Base-by-base conservation (phyloP, 2,888 invertebrate genomes). In the Lapara coniferarum region DNA sequence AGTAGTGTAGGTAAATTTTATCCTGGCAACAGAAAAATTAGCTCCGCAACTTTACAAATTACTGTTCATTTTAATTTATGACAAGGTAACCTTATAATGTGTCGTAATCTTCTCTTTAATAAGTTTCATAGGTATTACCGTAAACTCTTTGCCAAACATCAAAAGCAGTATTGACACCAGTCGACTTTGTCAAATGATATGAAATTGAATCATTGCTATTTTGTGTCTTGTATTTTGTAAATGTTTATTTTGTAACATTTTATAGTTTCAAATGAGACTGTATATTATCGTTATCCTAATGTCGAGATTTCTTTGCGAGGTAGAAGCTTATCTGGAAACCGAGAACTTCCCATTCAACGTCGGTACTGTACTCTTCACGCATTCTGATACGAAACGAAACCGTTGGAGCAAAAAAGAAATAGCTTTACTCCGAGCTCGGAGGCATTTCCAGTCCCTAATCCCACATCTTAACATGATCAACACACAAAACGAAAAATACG, bases 321-420 rank as follows among this genome's bases (percentile, higher is more conserved):
- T 68, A 2, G 13, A 74, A 16, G 74, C 78, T 2, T 53, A 68
- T 10, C 58, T 71, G 46, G 69, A 71, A 1, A 68, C 44, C 13
- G 71, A 71, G 8, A 69, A 78, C 8, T 71, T 73, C 46, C 66
- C 79, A 2, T 72, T 78, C 0, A 91, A 91, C 71, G 89, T 92
- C 1, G 92, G 93, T 0, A 86, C 92, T 7, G 89, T 91, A 0
- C 70, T 93, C 59, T 93, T 92, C 71, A 72, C 83, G 8, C 37
- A 67, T 0, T 58, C 71, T 0, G 89, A 92, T 71, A 16, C 82
- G 2, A 69, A 74, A 0, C 89, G 81, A 68, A 73, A 70, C 25
- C 73, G 70, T 8, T 93, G 93, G 93, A 77, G 66, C 12, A 77
- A 72, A 44, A 69, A 73, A 0, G 84, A 88, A 30, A 70, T 90